A percentile compares a stretch with the other conserved stretches of the same genome.
Evolutionary conservation across 2,113 vertebrate species (phyloP).

Genomic region (Chlorodrepanis virens): DNA sequence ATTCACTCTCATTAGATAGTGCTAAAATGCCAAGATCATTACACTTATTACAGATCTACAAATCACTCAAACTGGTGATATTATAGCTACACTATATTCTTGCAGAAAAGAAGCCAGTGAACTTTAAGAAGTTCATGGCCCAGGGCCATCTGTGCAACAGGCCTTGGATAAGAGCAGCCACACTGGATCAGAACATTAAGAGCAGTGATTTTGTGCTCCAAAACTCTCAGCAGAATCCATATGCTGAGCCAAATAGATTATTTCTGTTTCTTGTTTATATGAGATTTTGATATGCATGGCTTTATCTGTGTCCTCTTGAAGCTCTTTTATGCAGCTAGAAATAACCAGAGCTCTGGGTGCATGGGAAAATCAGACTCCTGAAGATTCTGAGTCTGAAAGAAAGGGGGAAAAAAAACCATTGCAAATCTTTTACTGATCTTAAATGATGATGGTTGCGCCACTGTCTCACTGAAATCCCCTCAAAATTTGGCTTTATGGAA

Average conservation of each 20-base stretch:
- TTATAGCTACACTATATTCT: neutral
- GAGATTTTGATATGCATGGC: neutral
- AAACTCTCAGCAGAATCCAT: neutral
- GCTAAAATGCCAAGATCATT: neutral
- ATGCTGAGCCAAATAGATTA: neutral
- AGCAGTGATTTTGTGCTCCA: neutral
- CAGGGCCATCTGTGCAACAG: neutral
- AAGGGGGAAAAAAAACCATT: neutral
- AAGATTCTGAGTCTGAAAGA: neutral
- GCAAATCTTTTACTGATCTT: neutral
- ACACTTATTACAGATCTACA: neutral
- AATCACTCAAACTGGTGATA: neutral
- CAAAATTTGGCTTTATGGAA: neutral
- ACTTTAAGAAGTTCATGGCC: neutral
- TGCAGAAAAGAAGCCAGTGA: neutral
- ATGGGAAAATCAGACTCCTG: slow-evolving; percentile 21
- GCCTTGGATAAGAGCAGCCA: neutral
- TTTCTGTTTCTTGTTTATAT: neutral
- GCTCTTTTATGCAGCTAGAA: neutral
- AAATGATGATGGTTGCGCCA: slow-evolving; percentile 12
- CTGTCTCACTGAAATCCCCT: neutral
- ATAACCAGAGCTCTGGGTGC: neutral
- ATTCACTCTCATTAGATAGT: neutral
- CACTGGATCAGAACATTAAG: neutral
- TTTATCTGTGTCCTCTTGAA: neutral